phyloP scores from a whole-genome alignment of 2,888 invertebrate species.

The Oligia latruncula region DNA sequence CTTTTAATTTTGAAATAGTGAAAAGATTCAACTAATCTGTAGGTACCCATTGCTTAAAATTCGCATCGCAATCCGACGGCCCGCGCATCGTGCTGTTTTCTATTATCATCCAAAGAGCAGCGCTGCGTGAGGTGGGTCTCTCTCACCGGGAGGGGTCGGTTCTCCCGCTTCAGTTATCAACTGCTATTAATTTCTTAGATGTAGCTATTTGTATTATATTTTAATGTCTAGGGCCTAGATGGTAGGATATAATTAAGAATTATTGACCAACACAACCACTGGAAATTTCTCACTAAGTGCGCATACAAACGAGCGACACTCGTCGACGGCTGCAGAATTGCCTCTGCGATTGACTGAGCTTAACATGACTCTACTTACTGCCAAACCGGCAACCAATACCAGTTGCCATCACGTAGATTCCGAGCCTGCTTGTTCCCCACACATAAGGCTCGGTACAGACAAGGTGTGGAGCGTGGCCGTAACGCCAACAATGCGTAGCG shows the following conservation, averaged over 20 bases:
- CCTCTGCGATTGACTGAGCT: too few species aligned
- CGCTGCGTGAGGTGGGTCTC: too few species aligned
- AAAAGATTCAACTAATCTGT: background rate
- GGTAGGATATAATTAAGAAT: too few species aligned
- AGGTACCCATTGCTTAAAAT: background rate
- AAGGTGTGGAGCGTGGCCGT: conserved; percentile 89
- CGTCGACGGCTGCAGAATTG: too few species aligned
- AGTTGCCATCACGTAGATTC: conserved; percentile 87
- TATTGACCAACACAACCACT: background rate
- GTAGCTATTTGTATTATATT: background rate
- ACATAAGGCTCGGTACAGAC: conserved; percentile 92
- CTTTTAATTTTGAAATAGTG: background rate
- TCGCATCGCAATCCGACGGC: background rate
- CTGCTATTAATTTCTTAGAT: background rate
- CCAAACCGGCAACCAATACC: conserved; percentile 94
- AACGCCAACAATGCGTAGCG: conserved; percentile 89
- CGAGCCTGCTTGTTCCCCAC: conserved; percentile 92
- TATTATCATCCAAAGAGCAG: too few species aligned
- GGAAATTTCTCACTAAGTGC: background rate
- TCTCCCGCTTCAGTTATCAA: background rate
- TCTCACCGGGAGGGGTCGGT: background rate
- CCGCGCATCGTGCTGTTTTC: background rate
- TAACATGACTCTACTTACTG: conserved; percentile 88
- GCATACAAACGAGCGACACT: too few species aligned
- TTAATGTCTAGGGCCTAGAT: background rate